Evolutionary conservation across 2,113 vertebrate genomes (phyloP).

Genomic region (Mustela nigripes): DNA sequence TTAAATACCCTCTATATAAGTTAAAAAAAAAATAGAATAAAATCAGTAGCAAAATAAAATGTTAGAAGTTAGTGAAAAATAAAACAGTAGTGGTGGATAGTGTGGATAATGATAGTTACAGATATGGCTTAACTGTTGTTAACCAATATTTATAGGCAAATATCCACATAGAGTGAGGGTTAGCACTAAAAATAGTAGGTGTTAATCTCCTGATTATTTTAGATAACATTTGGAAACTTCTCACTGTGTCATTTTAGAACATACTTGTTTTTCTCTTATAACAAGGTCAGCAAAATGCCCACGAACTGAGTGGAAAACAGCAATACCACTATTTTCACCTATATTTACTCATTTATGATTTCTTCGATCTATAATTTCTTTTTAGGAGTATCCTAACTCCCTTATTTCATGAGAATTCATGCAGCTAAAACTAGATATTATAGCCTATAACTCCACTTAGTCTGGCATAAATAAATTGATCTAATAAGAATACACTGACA

Average conservation of each 20-base stretch:
- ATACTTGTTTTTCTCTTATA: neutral
- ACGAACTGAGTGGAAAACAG: neutral
- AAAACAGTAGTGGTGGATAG: neutral
- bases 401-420: neutral
- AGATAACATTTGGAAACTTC: neutral
- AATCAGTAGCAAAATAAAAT: slow-evolving; percentile 15
- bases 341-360: neutral
- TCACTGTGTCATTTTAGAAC: neutral
- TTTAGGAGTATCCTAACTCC: neutral
- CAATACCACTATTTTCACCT: neutral
- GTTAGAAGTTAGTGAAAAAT: neutral
- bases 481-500: neutral
- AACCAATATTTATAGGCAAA: neutral
- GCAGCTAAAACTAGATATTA: neutral
- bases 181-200: neutral
- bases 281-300: neutral
- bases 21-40: neutral
- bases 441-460: neutral
- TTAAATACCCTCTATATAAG: neutral
- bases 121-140: neutral
- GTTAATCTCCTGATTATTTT: neutral
- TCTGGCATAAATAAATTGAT: neutral
- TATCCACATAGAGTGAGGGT: neutral
- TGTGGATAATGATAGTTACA: neutral
- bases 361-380: neutral